Percentiles rank a stretch among this genome's conserved stretches.
phyloP scores from a whole-genome alignment of 2,113 vertebrate species.

The Copsychus sechellarum region DNA sequence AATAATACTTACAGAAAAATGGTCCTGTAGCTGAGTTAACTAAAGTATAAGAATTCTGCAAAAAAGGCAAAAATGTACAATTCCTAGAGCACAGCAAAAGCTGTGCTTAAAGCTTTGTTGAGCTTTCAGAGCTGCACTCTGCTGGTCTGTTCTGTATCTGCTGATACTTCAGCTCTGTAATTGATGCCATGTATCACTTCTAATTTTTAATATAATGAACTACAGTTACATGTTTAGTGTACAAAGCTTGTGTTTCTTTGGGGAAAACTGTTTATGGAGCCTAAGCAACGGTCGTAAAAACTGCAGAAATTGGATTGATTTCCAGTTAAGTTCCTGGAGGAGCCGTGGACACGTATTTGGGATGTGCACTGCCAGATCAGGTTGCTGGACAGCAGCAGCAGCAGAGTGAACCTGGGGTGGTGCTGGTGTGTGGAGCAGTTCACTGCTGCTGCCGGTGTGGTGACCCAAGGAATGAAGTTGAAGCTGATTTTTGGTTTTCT shows the following conservation, averaged over 20 bases:
- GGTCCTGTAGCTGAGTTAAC: neutral
- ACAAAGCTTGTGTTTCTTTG: neutral
- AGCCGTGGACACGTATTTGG: neutral
- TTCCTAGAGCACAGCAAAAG: neutral
- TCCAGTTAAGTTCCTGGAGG: neutral
- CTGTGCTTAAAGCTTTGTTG: neutral
- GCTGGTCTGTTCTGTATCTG: neutral
- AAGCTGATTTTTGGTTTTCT: neutral
- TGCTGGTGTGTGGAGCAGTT: neutral
- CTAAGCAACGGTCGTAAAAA: neutral
- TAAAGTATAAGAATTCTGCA: neutral
- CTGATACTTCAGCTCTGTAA: neutral
- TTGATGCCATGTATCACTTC: neutral
- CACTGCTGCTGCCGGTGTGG: neutral
- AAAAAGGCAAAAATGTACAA: neutral
- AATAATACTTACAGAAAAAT: neutral
- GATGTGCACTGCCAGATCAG: neutral
- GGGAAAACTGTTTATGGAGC: neutral
- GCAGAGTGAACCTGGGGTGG: neutral
- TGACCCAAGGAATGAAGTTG: neutral
- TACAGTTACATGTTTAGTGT: neutral
- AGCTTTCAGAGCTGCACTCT: neutral
- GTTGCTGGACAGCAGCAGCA: neutral
- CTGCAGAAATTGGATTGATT: neutral
- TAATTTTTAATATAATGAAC: neutral